These are phyloP conservation scores for Chaetodon auriga DNA, from an alignment of 2,113 vertebrate genomes.

Conservation along the genomic window DNA sequence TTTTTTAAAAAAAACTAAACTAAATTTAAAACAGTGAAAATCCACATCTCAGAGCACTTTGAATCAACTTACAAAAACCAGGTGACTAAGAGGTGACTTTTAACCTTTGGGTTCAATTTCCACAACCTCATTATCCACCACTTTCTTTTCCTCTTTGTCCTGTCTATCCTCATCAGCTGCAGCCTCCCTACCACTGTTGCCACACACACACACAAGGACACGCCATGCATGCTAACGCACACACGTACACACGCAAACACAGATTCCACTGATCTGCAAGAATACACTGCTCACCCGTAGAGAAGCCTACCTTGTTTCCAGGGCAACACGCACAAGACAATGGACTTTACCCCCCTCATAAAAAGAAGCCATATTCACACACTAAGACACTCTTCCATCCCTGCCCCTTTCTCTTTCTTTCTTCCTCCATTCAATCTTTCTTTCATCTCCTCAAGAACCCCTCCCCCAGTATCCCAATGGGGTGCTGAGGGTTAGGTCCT, in stretches of 20 bases:
- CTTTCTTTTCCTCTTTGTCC: conserved; percentile 49
- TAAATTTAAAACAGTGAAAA: too few relatives aligned
- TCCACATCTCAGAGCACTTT: not conserved
- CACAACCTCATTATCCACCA: conserved; percentile 12
- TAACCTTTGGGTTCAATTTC: conserved; percentile 31
- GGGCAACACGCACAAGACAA: conserved; percentile 78
- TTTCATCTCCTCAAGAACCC: conserved; percentile 64
- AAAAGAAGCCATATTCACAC: conserved; percentile 50
- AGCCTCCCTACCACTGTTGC: conserved; percentile 12
- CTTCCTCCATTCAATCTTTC: conserved; percentile 46
- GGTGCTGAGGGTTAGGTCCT: conserved; percentile 50
- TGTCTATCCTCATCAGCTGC: conserved; percentile 49
- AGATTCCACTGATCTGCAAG: conserved; percentile 56
- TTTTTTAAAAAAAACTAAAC: not conserved
- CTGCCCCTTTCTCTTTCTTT: conserved; percentile 40
- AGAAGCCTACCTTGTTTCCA: conserved; percentile 78
- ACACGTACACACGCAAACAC: conserved; percentile 3
- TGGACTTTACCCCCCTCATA: conserved; percentile 47
- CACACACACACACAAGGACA: conserved; percentile 52
- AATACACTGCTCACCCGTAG: conserved; percentile 71
- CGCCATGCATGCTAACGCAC: conserved; percentile 23
- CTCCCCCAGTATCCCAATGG: conserved; percentile 46
- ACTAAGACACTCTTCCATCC: conserved; percentile 47
- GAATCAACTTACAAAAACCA: not conserved
- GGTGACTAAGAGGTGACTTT: conserved; percentile 2